Percentiles rank a stretch among this genome's conserved stretches.
These are phyloP conservation scores for Venusia cambrica DNA, from an alignment of 2,888 invertebrate species.

Conservation along the genomic window DNA sequence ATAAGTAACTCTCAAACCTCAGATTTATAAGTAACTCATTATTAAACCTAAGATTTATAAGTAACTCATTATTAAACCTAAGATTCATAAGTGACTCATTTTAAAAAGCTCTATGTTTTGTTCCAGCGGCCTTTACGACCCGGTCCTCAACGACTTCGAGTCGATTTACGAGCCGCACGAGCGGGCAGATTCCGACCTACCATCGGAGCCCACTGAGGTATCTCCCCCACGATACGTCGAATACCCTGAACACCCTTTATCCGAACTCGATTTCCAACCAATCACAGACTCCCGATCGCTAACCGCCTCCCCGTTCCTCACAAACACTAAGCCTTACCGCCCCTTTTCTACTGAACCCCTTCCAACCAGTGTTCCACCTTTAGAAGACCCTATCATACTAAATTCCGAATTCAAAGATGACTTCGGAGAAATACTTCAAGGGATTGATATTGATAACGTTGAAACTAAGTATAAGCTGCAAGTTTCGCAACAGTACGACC, in stretches of 20 bases:
- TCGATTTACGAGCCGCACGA: slow-evolving; percentile 58
- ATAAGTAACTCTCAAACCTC: too few species aligned
- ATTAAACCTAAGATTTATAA: too few species aligned
- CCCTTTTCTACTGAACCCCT: slow-evolving; percentile 63
- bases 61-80: too few species aligned
- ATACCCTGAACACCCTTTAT: slow-evolving; percentile 35
- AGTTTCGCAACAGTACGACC: slow-evolving; percentile 62
- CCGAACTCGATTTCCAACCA: slow-evolving; percentile 24
- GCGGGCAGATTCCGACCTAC: slow-evolving; percentile 63
- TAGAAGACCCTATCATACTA: slow-evolving; percentile 65
- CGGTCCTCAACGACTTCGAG: slow-evolving; percentile 65
- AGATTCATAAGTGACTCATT: too few species aligned
- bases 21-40: too few species aligned
- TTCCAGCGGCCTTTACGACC: slow-evolving; percentile 71
- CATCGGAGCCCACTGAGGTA: slow-evolving; percentile 68
- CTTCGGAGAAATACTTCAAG: slow-evolving; percentile 37
- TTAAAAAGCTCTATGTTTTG: too few species aligned
- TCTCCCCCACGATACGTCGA: slow-evolving; percentile 31
- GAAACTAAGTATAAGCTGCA: slow-evolving; percentile 59
- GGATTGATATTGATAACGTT: slow-evolving; percentile 36
- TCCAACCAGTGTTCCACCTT: slow-evolving; percentile 49
- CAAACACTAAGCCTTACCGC: slow-evolving; percentile 51
- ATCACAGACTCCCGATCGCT: slow-evolving; percentile 40
- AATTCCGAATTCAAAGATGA: slow-evolving; percentile 57
- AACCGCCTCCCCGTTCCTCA: slow-evolving; percentile 51